Evolutionary conservation across 2,888 invertebrate genomes (phyloP).

Genomic region (Athripsodes cinereus): DNA sequence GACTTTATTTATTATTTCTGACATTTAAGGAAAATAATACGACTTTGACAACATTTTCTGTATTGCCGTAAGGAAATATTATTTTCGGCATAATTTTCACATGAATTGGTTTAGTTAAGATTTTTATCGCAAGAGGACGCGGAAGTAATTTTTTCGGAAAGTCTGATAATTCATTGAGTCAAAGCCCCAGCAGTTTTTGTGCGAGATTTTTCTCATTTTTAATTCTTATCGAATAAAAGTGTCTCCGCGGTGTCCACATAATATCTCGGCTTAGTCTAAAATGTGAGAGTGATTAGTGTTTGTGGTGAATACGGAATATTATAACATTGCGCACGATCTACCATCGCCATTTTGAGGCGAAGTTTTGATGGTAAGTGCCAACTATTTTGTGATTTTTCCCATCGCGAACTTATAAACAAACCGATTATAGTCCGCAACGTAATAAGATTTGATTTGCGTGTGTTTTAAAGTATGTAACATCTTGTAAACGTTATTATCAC

Average conservation of each 20-base stretch:
- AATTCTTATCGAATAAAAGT: slow-evolving; percentile 9
- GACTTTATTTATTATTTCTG: too few relatives aligned
- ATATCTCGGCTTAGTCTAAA: slow-evolving; percentile 8
- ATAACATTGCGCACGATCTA: slow-evolving; percentile 45
- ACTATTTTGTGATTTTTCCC: slow-evolving; percentile 51
- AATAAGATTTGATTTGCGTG: neutral
- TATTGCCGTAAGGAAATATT: slow-evolving; percentile 1
- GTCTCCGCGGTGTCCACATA: neutral
- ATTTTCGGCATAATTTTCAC: neutral
- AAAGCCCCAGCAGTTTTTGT: slow-evolving; percentile 17
- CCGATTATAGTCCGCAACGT: neutral
- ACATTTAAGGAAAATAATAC: too few relatives aligned
- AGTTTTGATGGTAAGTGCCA: slow-evolving; percentile 56
- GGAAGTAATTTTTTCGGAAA: slow-evolving; percentile 17
- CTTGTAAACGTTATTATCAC: slow-evolving; percentile 7
- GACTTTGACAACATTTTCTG: neutral
- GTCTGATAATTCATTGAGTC: slow-evolving; percentile 20
- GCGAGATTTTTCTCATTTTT: slow-evolving; percentile 12
- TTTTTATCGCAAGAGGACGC: slow-evolving; percentile 23
- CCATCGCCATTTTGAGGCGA: slow-evolving; percentile 57
- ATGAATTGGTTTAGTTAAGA: slow-evolving; percentile 11
- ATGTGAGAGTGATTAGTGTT: slow-evolving; percentile 21
- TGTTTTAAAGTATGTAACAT: neutral
- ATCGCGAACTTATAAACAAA: slow-evolving; percentile 21
- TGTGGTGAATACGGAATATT: slow-evolving; percentile 21